Evolutionary conservation across 2,888 invertebrate genomes (phyloP), one percentile per base, ranked within the genome.

Genomic region (Philopedon plagiatum): DNA sequence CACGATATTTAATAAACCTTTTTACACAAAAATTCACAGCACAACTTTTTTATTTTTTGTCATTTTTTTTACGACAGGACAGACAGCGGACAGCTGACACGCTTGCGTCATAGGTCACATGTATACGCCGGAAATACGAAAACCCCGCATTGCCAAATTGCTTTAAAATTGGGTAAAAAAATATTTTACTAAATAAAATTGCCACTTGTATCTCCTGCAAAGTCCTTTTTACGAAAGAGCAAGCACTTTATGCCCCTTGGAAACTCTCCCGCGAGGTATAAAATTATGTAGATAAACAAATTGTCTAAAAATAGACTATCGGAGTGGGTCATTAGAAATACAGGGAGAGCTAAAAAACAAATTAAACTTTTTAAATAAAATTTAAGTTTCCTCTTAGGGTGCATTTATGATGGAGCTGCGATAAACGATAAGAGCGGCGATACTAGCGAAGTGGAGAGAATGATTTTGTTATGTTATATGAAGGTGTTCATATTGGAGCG

Each of bases 251-350:
- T 54, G 49, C 39, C 54, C 54, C 64, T 37, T 64, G 19, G 26
- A 21, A 41, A 39, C 49, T 61, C 68, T 62, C 68, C 68, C 68
- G 68, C 61, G 41, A 51, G 44, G 68, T 68, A 68, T 62, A 62
- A 62, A 46, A 56, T 68, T 68, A 61, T 54, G 26, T 54, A 39
- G 49, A 41, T 61, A 61, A 68, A 68, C 54, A 68, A 68, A 51
- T 46, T 29, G 61, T 19, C 62, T 68, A 68, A 68, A 68, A 68
- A 68, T 68, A 68, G 34, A 26, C 32, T 26, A n/a, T 54, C 23
- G 15, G 29, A 54, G 29, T 61, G 61, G 61, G 61, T 61, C 61
- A 60, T 23, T 8, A 1, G 15, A 2, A 21, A 44, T 44, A 44
- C 44, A 7, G 18, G 41, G 44, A 29, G 29, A 19, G 15, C 39